A percentile compares a stretch with the other conserved stretches of the same genome.
phyloP scores from a whole-genome alignment of 1,140 invertebrate species.

The Araneus ventricosus region DNA sequence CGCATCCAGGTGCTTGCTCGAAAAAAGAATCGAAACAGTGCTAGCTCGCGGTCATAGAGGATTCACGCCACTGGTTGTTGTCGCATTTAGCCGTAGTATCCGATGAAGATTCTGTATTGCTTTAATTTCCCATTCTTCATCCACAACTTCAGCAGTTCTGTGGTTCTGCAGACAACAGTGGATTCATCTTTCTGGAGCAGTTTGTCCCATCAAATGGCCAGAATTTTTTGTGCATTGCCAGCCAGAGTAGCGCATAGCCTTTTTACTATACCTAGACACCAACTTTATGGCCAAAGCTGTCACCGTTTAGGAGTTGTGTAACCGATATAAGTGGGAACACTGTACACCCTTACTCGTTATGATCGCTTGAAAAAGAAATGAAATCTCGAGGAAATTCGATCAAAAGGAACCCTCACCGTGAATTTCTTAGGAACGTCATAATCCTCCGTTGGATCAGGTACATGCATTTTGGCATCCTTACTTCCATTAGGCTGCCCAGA shows the following conservation, averaged over 20 bases:
- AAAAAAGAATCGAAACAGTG: slow-evolving; percentile 56
- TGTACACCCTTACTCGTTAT: no score
- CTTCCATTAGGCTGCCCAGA: background rate
- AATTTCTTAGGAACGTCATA: slow-evolving; percentile 75
- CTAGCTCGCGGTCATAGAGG: slow-evolving; percentile 35
- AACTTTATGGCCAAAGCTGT: no score
- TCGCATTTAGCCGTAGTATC: background rate
- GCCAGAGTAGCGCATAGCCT: background rate
- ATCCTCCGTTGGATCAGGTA: slow-evolving; percentile 57
- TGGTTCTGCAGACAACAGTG: slow-evolving; percentile 51
- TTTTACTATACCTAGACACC: no score
- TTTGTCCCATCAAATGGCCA: background rate
- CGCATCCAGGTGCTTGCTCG: background rate
- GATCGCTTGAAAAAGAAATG: no score
- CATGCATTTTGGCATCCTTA: slow-evolving; percentile 43
- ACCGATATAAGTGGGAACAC: no score
- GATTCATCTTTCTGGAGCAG: background rate
- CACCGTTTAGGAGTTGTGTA: no score
- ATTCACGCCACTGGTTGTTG: background rate
- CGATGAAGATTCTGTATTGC: slow-evolving; percentile 29
- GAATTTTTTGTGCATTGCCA: slow-evolving; percentile 56
- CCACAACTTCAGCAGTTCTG: slow-evolving; percentile 58
- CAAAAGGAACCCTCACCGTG: slow-evolving; percentile 8
- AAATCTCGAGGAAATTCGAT: no score
- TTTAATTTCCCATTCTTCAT: slow-evolving; percentile 64